Conservation (phyloP, 2,797 vertebrate genomes). For the Sternarchorhynchus goeldii region DNA sequence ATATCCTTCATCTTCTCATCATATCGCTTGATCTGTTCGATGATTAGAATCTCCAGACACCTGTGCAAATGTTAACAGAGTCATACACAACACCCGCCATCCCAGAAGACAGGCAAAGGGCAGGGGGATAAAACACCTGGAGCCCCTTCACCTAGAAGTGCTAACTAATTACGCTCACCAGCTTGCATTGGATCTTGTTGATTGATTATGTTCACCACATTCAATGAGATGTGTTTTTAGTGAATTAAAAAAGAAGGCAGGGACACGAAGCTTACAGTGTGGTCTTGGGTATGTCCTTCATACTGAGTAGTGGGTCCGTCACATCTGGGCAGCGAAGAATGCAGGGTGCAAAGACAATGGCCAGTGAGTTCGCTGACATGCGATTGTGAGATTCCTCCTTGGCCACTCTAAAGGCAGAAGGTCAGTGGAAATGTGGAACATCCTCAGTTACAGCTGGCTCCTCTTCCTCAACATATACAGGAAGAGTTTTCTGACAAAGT, state of each 20-base stretch:
- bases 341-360: conserved; percentile 96
- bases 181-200: too few relatives aligned
- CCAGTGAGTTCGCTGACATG: conserved; percentile 88
- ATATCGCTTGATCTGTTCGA: conserved; percentile 90
- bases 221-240: too few relatives aligned
- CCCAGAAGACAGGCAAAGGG: background rate
- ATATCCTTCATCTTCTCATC: conserved; percentile 95
- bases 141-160: too few relatives aligned
- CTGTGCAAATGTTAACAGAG: conserved; percentile 64
- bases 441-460: background rate
- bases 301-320: conserved; percentile 87
- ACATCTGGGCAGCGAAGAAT: conserved; percentile 86
- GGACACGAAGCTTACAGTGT: conserved; percentile 80
- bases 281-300: conserved; percentile 93
- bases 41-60: conserved; percentile 93
- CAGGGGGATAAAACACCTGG: background rate
- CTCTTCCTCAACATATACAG: too few relatives aligned
- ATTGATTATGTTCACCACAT: too few relatives aligned
- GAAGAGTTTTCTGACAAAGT: too few relatives aligned
- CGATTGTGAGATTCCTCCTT: conserved; percentile 90
- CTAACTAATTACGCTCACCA: too few relatives aligned
- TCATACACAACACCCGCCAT: background rate
- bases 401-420: conserved; percentile 81
- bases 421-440: conserved; percentile 1
- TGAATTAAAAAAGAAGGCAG: background rate